phyloP scores from a whole-genome alignment of 1,140 invertebrate species.

The Teleopsis dalmanni region DNA sequence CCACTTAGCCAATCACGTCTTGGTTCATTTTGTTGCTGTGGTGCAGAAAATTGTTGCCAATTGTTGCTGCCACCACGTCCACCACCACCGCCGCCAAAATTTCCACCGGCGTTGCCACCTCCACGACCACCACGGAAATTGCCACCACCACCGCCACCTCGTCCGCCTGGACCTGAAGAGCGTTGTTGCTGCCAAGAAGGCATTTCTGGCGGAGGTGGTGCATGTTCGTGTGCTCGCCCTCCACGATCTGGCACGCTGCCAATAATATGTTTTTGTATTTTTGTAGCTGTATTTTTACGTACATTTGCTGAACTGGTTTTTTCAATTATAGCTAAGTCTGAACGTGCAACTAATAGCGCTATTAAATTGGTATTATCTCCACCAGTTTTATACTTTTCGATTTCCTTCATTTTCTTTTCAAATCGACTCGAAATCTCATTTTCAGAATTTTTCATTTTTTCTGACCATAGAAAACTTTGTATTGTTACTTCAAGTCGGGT shows the following conservation, averaged over 20 bases:
- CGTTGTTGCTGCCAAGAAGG: constrained; percentile 69
- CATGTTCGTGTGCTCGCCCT: constrained; percentile 78
- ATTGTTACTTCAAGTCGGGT: constrained; percentile 90
- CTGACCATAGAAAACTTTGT: constrained; percentile 92
- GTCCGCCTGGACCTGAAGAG: constrained; percentile 23
- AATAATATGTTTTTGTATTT: constrained; percentile 81
- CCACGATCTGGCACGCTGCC: constrained; percentile 81
- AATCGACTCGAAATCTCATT: constrained; percentile 66
- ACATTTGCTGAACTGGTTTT: constrained; percentile 79
- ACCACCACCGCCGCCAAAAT: constrained; percentile 19
- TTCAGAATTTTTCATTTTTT: constrained; percentile 64
- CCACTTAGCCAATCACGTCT: constrained; percentile 23
- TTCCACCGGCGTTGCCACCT: constrained; percentile 18
- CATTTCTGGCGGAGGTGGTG: constrained; percentile 91
- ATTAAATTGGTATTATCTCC: constrained; percentile 58
- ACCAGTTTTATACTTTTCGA: constrained; percentile 46
- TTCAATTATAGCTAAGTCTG: constrained; percentile 73
- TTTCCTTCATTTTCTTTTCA: constrained; percentile 54
- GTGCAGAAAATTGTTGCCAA: constrained; percentile 6
- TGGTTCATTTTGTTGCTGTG: constrained; percentile 8
- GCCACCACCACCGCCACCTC: constrained; percentile 12
- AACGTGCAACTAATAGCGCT: constrained; percentile 73
- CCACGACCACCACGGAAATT: constrained; percentile 14
- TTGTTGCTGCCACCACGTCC: constrained; percentile 13
- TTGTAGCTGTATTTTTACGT: constrained; percentile 68